phyloP scores from a whole-genome alignment of 1,140 invertebrate genomes.

The Cephus cinctus region DNA sequence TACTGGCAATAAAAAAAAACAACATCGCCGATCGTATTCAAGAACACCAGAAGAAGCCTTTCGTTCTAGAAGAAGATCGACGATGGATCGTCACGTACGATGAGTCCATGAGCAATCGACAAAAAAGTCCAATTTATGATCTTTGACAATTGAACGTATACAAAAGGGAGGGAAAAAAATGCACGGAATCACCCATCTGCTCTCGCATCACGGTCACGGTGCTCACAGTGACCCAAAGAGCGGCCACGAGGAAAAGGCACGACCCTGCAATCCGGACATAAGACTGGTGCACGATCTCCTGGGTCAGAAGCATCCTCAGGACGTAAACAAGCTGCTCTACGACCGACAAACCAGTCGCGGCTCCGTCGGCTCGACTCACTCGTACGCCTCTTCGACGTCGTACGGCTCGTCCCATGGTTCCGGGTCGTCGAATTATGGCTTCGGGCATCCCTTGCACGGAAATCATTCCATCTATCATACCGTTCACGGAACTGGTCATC shows the following conservation, averaged over 20 bases:
- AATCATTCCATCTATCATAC: slow-evolving; percentile 41
- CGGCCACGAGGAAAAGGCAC: slow-evolving; percentile 13
- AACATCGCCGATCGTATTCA: too few relatives aligned
- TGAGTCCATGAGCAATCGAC: too few relatives aligned
- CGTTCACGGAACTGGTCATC: slow-evolving; percentile 33
- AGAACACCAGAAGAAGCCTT: too few relatives aligned
- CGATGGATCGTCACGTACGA: too few relatives aligned
- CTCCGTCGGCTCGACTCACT: slow-evolving; percentile 48
- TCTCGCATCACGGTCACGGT: slow-evolving; percentile 30
- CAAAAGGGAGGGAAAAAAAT: too few relatives aligned
- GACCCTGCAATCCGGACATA: slow-evolving; percentile 32
- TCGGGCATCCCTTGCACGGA: slow-evolving; percentile 20
- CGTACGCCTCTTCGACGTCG: slow-evolving; percentile 37
- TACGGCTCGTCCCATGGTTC: slow-evolving; percentile 39
- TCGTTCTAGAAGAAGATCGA: too few relatives aligned
- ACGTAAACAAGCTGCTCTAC: slow-evolving; percentile 17
- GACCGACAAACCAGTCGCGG: slow-evolving; percentile 34
- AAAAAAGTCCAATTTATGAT: too few relatives aligned
- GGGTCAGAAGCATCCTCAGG: slow-evolving; percentile 21
- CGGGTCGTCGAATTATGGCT: slow-evolving; percentile 35
- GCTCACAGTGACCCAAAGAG: slow-evolving; percentile 26
- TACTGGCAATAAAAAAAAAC: too few relatives aligned
- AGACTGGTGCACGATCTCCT: slow-evolving; percentile 37
- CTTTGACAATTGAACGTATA: too few relatives aligned
- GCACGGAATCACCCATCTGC: slow-evolving; percentile 42